Evolutionary conservation across 2,888 invertebrate species (phyloP).

Genomic region (Pristionchus entomophagus): DNA sequence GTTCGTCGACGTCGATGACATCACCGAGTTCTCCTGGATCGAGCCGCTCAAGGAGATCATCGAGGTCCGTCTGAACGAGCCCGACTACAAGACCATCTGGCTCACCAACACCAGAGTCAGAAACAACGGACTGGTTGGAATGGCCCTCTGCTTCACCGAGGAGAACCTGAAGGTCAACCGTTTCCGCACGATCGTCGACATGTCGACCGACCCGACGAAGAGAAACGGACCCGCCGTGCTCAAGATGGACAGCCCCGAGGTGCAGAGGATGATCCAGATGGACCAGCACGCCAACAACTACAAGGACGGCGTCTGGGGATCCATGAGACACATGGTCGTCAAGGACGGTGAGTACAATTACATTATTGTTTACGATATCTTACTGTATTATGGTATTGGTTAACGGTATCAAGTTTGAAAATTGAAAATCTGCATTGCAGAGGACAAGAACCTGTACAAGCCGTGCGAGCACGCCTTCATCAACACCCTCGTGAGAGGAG

Average conservation of each 20-base stretch:
- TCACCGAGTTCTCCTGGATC: constrained; percentile 74
- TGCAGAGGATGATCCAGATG: constrained; percentile 77
- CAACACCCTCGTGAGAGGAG: constrained; percentile 92
- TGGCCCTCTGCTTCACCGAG: constrained; percentile 87
- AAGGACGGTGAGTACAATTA: constrained; percentile 78
- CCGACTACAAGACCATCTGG: constrained; percentile 78
- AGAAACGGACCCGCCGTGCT: constrained; percentile 67
- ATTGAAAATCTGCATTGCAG: constrained; percentile 52
- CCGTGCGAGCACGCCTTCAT: constrained; percentile 92
- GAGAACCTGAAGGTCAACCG: constrained; percentile 75
- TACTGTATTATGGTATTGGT: neutral
- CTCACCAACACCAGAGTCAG: constrained; percentile 81
- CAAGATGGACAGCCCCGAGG: constrained; percentile 60
- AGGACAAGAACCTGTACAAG: constrained; percentile 71
- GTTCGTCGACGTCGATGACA: constrained; percentile 74
- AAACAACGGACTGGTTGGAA: constrained; percentile 87
- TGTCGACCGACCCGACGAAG: constrained; percentile 67
- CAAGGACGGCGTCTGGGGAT: constrained; percentile 88
- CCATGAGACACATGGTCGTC: constrained; percentile 87
- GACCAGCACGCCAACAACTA: constrained; percentile 91
- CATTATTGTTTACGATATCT: neutral
- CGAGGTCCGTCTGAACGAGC: constrained; percentile 84
- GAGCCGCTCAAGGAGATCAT: constrained; percentile 74
- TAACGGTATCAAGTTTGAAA: too few relatives aligned
- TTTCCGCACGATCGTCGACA: constrained; percentile 73